A percentile compares a stretch with the other conserved stretches of the same genome.
These are phyloP conservation scores for Pithys albifrons DNA, from an alignment of 2,113 vertebrate species.

Conservation along the genomic window DNA sequence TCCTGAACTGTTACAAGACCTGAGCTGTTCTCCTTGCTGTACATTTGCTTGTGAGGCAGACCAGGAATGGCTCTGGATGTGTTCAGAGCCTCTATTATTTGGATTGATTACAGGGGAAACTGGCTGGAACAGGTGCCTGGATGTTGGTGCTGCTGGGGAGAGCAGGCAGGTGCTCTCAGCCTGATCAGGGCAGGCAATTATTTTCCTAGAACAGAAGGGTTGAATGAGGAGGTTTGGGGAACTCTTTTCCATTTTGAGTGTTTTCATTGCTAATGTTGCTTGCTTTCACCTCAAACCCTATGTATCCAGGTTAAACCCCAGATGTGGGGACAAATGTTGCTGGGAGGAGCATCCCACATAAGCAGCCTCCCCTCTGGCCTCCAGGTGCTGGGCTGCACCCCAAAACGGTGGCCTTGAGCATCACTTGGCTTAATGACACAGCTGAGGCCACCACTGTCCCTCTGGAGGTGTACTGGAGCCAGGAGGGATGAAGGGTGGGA, in stretches of 20 bases:
- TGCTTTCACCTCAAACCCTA: rapidly evolving
- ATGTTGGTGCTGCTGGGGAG: neutral
- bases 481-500: neutral
- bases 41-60: neutral
- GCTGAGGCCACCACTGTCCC: neutral
- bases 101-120: neutral
- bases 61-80: neutral
- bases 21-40: rapidly evolving
- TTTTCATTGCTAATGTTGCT: rapidly evolving
- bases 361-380: neutral
- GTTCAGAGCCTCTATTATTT: neutral
- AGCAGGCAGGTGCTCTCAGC: neutral
- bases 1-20: neutral
- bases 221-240: neutral
- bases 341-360: rapidly evolving
- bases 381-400: neutral
- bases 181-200: neutral
- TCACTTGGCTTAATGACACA: rapidly evolving
- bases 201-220: neutral
- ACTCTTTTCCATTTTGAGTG: neutral
- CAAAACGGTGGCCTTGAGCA: rapidly evolving
- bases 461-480: neutral
- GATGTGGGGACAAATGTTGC: rapidly evolving
- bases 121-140: neutral
- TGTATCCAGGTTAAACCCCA: neutral